phyloP scores from a whole-genome alignment of 2,113 vertebrate species.

The Misgurnus mizolepis region DNA sequence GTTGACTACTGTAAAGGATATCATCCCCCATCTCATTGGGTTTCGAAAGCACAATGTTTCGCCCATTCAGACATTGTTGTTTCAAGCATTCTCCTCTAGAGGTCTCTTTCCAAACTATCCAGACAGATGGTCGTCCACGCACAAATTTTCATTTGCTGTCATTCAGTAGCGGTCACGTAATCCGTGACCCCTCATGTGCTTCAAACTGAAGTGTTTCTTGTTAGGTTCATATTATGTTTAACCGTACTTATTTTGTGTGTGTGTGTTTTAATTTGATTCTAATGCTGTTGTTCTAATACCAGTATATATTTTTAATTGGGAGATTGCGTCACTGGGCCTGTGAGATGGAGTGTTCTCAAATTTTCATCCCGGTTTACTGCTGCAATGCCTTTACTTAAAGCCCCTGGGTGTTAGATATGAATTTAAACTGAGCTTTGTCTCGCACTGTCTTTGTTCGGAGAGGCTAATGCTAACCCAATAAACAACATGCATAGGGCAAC shows the following conservation, averaged over 20 bases:
- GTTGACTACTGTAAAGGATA: background rate
- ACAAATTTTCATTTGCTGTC: conserved; percentile 40
- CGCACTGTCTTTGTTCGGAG: background rate
- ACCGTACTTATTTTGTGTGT: conserved; percentile 4
- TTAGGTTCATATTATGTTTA: conserved; percentile 30
- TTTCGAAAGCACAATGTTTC: background rate
- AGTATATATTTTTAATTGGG: conserved; percentile 33
- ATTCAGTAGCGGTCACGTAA: conserved; percentile 34
- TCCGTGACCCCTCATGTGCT: conserved; percentile 45
- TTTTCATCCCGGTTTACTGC: conserved; percentile 3
- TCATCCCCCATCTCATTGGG: background rate
- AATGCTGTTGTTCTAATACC: conserved; percentile 14
- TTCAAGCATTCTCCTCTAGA: conserved; percentile 61
- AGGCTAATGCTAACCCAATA: conserved; percentile 21
- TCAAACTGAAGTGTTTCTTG: conserved; percentile 56
- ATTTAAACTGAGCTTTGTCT: conserved; percentile 2
- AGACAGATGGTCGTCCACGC: conserved; percentile 24
- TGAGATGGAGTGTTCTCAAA: conserved; percentile 12
- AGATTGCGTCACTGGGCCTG: conserved; percentile 24
- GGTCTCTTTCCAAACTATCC: conserved; percentile 43
- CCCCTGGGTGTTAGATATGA: background rate
- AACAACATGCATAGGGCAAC: conserved; percentile 37
- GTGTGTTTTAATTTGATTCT: conserved; percentile 14
- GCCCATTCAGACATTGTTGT: conserved; percentile 29
- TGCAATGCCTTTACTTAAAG: conserved; percentile 31